phyloP scores from a whole-genome alignment of 2,797 vertebrate genomes.

The Antrozous pallidus region DNA sequence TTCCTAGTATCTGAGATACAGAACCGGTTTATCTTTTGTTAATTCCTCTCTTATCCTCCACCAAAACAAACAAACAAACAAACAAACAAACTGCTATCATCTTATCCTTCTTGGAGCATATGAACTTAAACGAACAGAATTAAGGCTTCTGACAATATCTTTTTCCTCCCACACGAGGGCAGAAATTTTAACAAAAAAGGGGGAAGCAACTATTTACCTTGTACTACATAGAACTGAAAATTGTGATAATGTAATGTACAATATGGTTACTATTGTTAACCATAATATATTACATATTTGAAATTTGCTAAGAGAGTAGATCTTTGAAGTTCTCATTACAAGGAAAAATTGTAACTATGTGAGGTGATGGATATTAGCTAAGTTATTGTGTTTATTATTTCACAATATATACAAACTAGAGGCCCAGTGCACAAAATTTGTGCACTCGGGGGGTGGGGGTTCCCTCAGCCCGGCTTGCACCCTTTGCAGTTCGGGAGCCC shows the following conservation, averaged over 20 bases:
- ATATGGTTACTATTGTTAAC: neutral
- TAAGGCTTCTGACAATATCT: slow-evolving; percentile 17
- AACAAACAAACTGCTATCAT: neutral
- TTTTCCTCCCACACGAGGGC: slow-evolving; percentile 81
- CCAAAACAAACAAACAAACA: neutral
- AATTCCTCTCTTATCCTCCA: neutral
- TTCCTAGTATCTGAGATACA: slow-evolving; percentile 5
- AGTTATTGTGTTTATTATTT: neutral
- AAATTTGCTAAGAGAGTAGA: neutral
- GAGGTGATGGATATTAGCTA: neutral
- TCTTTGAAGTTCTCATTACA: neutral
- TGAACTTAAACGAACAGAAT: neutral
- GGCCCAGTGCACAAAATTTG: no score
- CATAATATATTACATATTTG: neutral
- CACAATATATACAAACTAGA: neutral
- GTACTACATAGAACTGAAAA: slow-evolving; percentile 26
- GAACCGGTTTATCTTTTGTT: neutral
- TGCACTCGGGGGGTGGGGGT: no score
- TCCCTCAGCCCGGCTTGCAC: no score
- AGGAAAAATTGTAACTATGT: neutral
- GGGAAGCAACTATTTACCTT: neutral
- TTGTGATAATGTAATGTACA: neutral
- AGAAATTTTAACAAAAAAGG: slow-evolving; percentile 77
- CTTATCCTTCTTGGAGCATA: neutral
- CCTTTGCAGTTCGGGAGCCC: no score